Evolutionary conservation across 2,888 invertebrate species (phyloP).

Genomic region (Lasioglossum malachurum): DNA sequence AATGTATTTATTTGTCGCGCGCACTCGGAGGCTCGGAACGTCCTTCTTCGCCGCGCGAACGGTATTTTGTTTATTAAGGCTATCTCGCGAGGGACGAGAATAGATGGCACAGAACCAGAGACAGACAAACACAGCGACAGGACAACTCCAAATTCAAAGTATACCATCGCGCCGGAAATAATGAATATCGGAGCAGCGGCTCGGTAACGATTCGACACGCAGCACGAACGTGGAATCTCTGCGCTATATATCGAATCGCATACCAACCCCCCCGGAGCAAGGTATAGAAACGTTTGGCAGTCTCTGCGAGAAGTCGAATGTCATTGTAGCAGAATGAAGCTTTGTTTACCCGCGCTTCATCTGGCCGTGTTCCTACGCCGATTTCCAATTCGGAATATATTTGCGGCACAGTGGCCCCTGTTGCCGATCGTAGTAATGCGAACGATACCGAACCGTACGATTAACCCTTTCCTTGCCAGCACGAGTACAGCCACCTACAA

Average conservation of each 20-base stretch:
- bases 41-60: background rate
- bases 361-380: conserved; percentile 1
- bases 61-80: background rate
- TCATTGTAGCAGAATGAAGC: background rate
- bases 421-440: no score
- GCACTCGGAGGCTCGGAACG: background rate
- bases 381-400: background rate
- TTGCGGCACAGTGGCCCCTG: background rate
- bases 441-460: background rate
- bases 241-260: background rate
- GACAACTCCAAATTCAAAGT: background rate
- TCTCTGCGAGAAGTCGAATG: background rate
- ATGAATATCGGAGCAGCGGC: background rate
- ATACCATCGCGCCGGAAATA: background rate
- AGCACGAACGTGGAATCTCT: background rate
- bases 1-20: background rate
- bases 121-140: background rate
- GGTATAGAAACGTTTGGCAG: conserved; percentile 6
- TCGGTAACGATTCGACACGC: background rate
- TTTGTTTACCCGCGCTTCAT: conserved; percentile 9
- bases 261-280: background rate
- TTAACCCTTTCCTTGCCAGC: background rate
- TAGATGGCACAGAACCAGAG: background rate
- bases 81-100: background rate
- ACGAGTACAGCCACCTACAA: background rate